Evolutionary conservation across 37 sponge, comb jelly and placozoan genomes (phyloP).

Genomic region (Petrosia ficiformis): DNA sequence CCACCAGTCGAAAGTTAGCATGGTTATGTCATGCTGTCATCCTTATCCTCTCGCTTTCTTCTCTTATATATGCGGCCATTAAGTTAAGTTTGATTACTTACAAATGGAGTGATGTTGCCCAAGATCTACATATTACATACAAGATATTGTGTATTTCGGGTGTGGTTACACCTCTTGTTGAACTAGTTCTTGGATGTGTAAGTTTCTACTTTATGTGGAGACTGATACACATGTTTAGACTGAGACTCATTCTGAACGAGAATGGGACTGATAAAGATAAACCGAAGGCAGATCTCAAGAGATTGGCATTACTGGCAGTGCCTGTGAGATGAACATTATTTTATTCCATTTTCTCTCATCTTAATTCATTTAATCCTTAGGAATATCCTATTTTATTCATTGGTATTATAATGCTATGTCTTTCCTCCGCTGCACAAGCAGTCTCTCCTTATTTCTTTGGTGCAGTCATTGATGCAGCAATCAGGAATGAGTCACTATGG

Average conservation of each 20-base stretch:
- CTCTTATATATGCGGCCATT: slow-evolving; percentile 42
- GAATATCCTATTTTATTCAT: slow-evolving; percentile 57
- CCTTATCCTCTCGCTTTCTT: slow-evolving; percentile 3
- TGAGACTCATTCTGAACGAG: slow-evolving; percentile 37
- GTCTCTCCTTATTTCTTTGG: slow-evolving; percentile 79
- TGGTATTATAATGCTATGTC: slow-evolving; percentile 40
- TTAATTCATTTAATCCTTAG: slow-evolving; percentile 19
- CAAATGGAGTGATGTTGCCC: neutral
- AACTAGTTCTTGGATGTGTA: slow-evolving; percentile 24
- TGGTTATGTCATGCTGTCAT: slow-evolving; percentile 13
- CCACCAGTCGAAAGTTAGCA: neutral
- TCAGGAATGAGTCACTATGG: slow-evolving; percentile 31
- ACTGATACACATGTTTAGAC: slow-evolving; percentile 11
- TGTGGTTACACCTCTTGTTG: slow-evolving; percentile 41
- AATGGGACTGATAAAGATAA: neutral
- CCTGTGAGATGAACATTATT: slow-evolving; percentile 32
- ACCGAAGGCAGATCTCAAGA: slow-evolving; percentile 34
- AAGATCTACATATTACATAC: slow-evolving; percentile 61
- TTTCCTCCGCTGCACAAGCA: slow-evolving; percentile 35
- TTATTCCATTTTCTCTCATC: neutral
- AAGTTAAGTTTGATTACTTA: slow-evolving; percentile 47
- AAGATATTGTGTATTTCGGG: slow-evolving; percentile 40
- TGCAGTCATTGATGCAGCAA: slow-evolving; percentile 60
- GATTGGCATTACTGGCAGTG: slow-evolving; percentile 41
- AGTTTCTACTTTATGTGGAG: slow-evolving; percentile 32